These are phyloP conservation scores for Amblyopsis rosae DNA, from an alignment of 2,113 vertebrate species.

Conservation along the genomic window DNA sequence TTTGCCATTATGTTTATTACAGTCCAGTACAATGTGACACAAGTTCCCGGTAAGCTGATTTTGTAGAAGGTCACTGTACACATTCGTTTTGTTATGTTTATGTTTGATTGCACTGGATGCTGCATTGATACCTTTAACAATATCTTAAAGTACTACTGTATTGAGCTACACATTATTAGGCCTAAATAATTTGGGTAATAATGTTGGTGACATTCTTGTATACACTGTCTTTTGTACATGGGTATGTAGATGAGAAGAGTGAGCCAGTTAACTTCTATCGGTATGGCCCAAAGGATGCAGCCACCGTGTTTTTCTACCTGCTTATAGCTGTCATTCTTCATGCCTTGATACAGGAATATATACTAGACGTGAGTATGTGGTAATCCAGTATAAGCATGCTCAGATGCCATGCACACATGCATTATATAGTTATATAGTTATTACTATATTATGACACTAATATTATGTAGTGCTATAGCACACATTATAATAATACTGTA, in stretches of 20 bases:
- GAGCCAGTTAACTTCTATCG: constrained; percentile 78
- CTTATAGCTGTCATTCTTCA: constrained; percentile 84
- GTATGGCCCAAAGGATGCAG: constrained; percentile 82
- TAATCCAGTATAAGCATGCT: neutral
- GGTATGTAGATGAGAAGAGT: constrained; percentile 69
- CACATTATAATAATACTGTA: too few relatives aligned
- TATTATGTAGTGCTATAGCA: too few relatives aligned
- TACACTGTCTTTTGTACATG: constrained; percentile 11
- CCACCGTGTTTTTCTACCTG: constrained; percentile 84
- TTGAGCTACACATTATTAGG: too few relatives aligned
- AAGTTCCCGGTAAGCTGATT: constrained; percentile 70
- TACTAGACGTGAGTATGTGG: constrained; percentile 78
- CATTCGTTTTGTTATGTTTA: neutral
- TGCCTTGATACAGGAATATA: constrained; percentile 83
- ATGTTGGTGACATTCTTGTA: neutral
- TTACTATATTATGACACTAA: too few relatives aligned
- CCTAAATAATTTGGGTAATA: neutral
- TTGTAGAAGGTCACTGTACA: neutral
- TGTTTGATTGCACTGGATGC: neutral
- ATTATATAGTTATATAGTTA: too few relatives aligned
- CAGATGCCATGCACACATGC: too few relatives aligned
- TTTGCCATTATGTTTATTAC: constrained; percentile 82
- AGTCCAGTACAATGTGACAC: constrained; percentile 85
- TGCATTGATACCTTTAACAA: too few relatives aligned
- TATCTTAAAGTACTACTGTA: too few relatives aligned